These are phyloP conservation scores for Herpetotheres cachinnans DNA, from an alignment of 2,113 vertebrate species.

Conservation along the genomic window DNA sequence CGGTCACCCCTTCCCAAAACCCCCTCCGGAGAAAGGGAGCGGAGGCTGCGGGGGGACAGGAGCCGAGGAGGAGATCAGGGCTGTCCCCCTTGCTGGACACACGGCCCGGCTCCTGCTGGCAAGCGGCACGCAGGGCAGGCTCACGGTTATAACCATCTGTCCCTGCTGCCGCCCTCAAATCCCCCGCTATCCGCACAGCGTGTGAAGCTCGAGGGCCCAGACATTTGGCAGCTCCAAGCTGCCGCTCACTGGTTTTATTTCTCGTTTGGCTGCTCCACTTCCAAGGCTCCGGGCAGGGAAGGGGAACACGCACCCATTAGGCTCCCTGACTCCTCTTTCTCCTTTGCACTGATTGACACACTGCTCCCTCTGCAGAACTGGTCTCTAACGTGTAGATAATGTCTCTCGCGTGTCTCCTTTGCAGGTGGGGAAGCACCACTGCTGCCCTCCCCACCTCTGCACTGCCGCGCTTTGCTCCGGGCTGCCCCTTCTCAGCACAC, in stretches of 20 bases:
- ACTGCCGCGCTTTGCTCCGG: background rate
- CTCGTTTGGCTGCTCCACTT: background rate
- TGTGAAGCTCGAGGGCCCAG: accelerated
- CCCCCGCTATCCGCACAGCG: accelerated
- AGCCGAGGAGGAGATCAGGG: background rate
- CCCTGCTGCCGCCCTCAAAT: background rate
- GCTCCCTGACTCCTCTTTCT: background rate
- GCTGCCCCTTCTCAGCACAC: background rate
- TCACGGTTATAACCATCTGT: background rate
- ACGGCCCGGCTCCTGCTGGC: background rate
- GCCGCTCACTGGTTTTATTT: background rate
- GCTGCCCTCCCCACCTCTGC: background rate
- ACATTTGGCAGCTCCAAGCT: background rate
- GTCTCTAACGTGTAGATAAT: background rate
- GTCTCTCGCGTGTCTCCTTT: background rate
- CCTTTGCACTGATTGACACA: too few relatives aligned
- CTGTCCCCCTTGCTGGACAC: background rate
- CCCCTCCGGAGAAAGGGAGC: accelerated
- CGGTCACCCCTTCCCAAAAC: background rate
- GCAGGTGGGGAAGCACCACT: background rate
- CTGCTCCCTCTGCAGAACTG: background rate
- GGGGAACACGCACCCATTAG: accelerated
- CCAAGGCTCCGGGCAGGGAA: background rate
- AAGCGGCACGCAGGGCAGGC: background rate
- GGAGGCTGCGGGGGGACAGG: background rate